Evolutionary conservation across 2,888 invertebrate species (phyloP).

Genomic region (Megamerina dolium): DNA sequence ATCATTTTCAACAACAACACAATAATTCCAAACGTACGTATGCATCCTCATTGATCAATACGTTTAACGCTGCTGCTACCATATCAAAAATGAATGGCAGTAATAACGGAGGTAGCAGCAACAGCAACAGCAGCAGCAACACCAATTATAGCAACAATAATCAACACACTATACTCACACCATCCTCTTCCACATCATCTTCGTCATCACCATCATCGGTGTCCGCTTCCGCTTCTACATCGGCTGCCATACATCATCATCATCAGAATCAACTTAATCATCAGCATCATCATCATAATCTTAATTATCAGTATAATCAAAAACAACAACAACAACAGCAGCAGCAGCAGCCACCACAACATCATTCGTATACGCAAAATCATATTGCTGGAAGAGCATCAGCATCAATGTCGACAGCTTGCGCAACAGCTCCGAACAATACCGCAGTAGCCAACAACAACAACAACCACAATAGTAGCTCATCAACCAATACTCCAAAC

Average conservation of each 20-base stretch:
- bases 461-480: slow-evolving; percentile 17
- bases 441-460: slow-evolving; percentile 12
- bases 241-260: slow-evolving; percentile 26
- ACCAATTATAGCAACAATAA: slow-evolving; percentile 14
- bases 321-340: slow-evolving; percentile 11
- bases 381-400: slow-evolving; percentile 24
- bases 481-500: slow-evolving; percentile 30
- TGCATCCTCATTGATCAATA: slow-evolving; percentile 22
- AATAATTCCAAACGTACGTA: slow-evolving; percentile 19
- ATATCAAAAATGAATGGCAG: slow-evolving; percentile 9
- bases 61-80: slow-evolving; percentile 13
- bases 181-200: slow-evolving; percentile 23
- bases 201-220: slow-evolving; percentile 25
- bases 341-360: slow-evolving; percentile 12
- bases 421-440: slow-evolving; percentile 15
- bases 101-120: slow-evolving; percentile 17
- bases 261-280: slow-evolving; percentile 21
- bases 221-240: slow-evolving; percentile 22
- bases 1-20: slow-evolving; percentile 4
- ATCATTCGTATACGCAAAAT: slow-evolving; percentile 15
- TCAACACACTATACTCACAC: slow-evolving; percentile 22
- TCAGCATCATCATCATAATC: slow-evolving; percentile 15
- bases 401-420: slow-evolving; percentile 21
- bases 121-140: slow-evolving; percentile 15
- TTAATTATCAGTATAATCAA: slow-evolving; percentile 7